phyloP scores from a whole-genome alignment of 1,140 invertebrate species.

The Danaus plexippus region DNA sequence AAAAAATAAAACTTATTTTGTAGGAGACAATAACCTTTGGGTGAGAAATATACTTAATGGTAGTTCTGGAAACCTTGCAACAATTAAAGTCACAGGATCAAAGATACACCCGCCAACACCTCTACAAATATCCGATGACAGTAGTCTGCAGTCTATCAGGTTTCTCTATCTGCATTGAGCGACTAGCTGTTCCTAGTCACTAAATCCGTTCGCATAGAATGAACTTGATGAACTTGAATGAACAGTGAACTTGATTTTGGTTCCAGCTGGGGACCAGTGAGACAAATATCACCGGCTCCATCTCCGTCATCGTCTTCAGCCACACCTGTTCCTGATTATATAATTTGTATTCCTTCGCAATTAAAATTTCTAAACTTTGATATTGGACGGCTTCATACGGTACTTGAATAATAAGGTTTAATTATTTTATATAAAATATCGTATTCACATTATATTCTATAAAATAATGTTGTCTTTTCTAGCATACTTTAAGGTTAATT shows the following conservation, averaged over 20 bases:
- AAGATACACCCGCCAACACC: conserved; percentile 2
- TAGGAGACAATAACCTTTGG: conserved; percentile 35
- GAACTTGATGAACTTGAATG: too few species aligned
- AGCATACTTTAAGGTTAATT: conserved; percentile 30
- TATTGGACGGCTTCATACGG: conserved; percentile 14
- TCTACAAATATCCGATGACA: neutral
- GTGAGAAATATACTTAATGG: conserved; percentile 35
- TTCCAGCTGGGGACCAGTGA: conserved; percentile 33
- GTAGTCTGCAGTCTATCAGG: conserved; percentile 26
- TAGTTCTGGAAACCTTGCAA: conserved; percentile 32
- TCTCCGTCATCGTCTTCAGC: neutral
- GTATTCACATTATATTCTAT: neutral
- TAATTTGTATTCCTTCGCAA: conserved; percentile 37
- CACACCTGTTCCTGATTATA: conserved; percentile 22
- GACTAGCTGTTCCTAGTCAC: too few species aligned
- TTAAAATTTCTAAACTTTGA: conserved; percentile 43
- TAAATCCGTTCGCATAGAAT: too few species aligned
- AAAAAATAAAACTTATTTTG: neutral
- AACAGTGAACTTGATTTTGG: conserved; percentile 6
- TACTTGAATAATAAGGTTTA: neutral
- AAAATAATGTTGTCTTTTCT: neutral
- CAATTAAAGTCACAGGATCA: neutral
- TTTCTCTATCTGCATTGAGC: conserved; percentile 4
- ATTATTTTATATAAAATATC: too few species aligned
- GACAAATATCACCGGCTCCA: conserved; percentile 2